Base-by-base conservation (phyloP, 2,888 invertebrate genomes). In the Stictocephala bisonia region DNA sequence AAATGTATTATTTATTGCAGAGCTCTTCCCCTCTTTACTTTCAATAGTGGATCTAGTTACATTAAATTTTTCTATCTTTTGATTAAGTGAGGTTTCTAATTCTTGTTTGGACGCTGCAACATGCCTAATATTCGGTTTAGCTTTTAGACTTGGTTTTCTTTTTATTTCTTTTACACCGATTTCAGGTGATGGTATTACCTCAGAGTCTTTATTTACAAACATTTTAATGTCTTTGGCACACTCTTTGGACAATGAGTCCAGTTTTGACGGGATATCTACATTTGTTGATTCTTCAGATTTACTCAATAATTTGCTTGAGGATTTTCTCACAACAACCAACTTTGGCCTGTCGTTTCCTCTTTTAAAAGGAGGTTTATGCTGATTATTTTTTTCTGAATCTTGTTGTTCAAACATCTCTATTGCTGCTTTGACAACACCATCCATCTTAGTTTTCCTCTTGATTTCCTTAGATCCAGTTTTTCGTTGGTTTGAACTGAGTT, bases 331-430 rank as follows among this genome's bases (percentile, higher is more conserved):
- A 35, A 77, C 58, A 27, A 76, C 68, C 6, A 75, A 44, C 15
- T 75, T 77, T 15, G 74, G 70, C 13, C 64, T 58, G 18, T 20
- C 41, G 3, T 4, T 56, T 22, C 35, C 22, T n/a, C 27, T 40
- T 20, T 24, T 68, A 6, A 48, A 13, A 1, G 20, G 1, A 6
- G 13, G 26, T 41, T 56, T 40, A n/a, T n/a, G n/a, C n/a, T n/a
- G n/a, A 13, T 15, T 58, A 3, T 15, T 41, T 1, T n/a, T 31
- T 1, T 22, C 9, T 1, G 35, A 22, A 18, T 76, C 73, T 48
- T 67, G 64, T 15, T 72, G 71, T 60, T 78, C 78, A 44, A 78
- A 78, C 41, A 72, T 72, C 27, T 76, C 71, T 22, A 77, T 74
- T 3, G 76, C 71, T 2, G 73, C 77, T 18, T 72, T 70, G 9